Percentiles rank a stretch among this genome's conserved stretches.
Evolutionary conservation across 2,797 vertebrate species (phyloP).

Genomic region (Nannoperca australis): DNA sequence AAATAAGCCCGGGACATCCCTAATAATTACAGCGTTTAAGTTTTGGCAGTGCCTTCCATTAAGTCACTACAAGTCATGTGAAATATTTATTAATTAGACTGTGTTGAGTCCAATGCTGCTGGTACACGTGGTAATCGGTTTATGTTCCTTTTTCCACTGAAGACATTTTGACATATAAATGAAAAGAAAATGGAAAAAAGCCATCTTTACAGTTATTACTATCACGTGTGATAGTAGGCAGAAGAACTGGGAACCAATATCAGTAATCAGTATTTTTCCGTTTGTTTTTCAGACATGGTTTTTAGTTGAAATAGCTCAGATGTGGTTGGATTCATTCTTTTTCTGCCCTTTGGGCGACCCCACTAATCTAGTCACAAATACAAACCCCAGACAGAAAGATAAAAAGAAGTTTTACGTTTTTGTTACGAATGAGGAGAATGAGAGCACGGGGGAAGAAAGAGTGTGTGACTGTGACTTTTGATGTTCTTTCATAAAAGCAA

Average conservation of each 20-base stretch:
- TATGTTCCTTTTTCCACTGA: slow-evolving; percentile 3
- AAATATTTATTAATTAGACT: background rate
- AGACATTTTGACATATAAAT: background rate
- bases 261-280: no score
- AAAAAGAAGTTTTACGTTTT: slow-evolving; percentile 6
- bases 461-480: slow-evolving; percentile 24
- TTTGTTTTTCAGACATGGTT: background rate
- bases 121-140: background rate
- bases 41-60: background rate
- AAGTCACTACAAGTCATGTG: background rate
- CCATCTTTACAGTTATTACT: background rate
- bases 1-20: no score
- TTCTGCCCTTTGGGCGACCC: slow-evolving; percentile 33
- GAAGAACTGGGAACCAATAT: no score
- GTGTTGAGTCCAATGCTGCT: background rate
- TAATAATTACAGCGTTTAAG: background rate
- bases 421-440: background rate
- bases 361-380: slow-evolving; percentile 8
- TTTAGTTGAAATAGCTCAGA: slow-evolving; percentile 1
- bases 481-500: slow-evolving; percentile 48
- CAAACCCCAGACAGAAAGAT: slow-evolving; percentile 20
- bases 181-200: background rate
- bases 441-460: background rate
- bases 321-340: slow-evolving; percentile 6
- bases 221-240: no score